Conservation (phyloP, 2,113 vertebrate species). For the Chaetodon trifascialis region DNA sequence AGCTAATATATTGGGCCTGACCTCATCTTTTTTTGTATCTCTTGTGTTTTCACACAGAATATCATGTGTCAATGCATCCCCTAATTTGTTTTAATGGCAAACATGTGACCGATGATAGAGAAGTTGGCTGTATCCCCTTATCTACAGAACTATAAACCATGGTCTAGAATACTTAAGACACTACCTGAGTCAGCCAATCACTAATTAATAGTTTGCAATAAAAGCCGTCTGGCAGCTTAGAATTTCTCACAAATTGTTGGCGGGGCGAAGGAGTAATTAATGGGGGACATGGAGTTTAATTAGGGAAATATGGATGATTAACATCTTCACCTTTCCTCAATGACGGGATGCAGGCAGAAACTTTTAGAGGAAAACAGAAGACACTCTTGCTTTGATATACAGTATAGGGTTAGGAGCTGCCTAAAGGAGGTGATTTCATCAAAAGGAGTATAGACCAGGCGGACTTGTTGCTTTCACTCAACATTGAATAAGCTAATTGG, state of each 20-base stretch:
- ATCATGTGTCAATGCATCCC: conserved; percentile 8
- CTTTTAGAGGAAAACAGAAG: conserved; percentile 36
- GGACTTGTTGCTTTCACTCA: conserved; percentile 5
- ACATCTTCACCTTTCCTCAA: conserved; percentile 82
- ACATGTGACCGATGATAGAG: conserved; percentile 56
- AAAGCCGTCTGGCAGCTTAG: conserved; percentile 73
- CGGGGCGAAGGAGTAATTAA: conserved; percentile 80
- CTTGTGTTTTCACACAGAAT: background rate
- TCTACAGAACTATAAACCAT: conserved; percentile 74
- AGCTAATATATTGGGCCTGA: background rate
- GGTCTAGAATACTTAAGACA: conserved; percentile 73
- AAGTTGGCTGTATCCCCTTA: conserved; percentile 61
- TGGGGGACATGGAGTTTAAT: conserved; percentile 78
- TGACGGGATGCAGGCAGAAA: conserved; percentile 64
- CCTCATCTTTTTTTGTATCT: background rate
- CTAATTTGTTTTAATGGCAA: conserved; percentile 50
- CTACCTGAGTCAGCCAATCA: conserved; percentile 77
- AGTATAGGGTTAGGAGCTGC: background rate
- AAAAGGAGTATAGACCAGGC: background rate
- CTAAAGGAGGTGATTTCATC: background rate
- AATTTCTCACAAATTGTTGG: conserved; percentile 78
- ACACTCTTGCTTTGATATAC: background rate
- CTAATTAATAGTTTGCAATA: conserved; percentile 85
- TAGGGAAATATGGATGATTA: conserved; percentile 86
- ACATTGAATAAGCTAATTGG: background rate